These are phyloP conservation scores for Cyprinus carpio DNA, from an alignment of 2,113 vertebrate species.

Conservation along the genomic window DNA sequence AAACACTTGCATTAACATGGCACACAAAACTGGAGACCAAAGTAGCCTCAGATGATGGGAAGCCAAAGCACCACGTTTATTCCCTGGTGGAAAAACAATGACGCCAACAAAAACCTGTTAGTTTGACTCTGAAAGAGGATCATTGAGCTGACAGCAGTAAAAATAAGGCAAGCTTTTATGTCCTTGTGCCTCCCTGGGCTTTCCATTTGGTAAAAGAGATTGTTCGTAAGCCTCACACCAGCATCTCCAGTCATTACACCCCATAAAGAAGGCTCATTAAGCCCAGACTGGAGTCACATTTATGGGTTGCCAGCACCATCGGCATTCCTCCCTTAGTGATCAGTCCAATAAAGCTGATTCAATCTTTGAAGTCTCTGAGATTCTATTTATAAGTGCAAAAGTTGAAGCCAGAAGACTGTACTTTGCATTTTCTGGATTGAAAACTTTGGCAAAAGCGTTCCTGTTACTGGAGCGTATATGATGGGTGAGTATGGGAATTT, in stretches of 20 bases:
- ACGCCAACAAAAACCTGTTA: constrained; percentile 2
- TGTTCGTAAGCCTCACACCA: constrained; percentile 62
- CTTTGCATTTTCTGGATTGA: background rate
- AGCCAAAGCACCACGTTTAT: background rate
- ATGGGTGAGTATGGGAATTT: background rate
- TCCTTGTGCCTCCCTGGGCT: constrained; percentile 61
- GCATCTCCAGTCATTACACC: constrained; percentile 64
- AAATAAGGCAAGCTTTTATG: constrained; percentile 51
- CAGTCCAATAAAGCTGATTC: constrained; percentile 68
- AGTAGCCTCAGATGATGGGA: no score
- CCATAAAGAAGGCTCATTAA: constrained; percentile 71
- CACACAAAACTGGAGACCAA: background rate
- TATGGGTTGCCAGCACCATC: constrained; percentile 61
- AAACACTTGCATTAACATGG: background rate
- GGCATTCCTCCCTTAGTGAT: constrained; percentile 73
- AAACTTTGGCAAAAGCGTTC: background rate
- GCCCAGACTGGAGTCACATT: constrained; percentile 65
- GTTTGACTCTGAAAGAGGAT: constrained; percentile 4
- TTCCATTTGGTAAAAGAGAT: constrained; percentile 61
- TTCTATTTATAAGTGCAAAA: constrained; percentile 43
- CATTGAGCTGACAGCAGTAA: constrained; percentile 22
- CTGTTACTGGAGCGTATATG: background rate
- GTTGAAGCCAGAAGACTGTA: background rate
- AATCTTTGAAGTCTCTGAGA: constrained; percentile 59
- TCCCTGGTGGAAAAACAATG: constrained; percentile 8